A percentile compares a stretch with the other conserved stretches of the same genome.
Evolutionary conservation across 2,113 vertebrate species (phyloP).

Genomic region (Apaloderma vittatum): DNA sequence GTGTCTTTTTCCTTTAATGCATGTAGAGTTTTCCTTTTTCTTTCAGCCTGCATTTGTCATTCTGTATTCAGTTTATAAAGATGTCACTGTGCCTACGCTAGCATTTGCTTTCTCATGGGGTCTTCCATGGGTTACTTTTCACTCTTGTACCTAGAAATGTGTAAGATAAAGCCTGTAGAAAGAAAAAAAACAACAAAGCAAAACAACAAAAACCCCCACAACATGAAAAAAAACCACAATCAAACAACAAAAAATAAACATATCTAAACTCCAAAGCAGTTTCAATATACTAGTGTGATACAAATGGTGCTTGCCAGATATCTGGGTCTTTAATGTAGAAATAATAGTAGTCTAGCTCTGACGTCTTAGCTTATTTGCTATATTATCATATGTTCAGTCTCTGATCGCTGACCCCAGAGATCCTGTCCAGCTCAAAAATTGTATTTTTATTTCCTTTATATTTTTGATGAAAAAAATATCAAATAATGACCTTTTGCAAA

Average conservation of each 20-base stretch:
- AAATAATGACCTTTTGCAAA: background rate
- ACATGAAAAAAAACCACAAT: background rate
- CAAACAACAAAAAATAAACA: background rate
- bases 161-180: background rate
- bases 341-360: background rate
- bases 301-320: background rate
- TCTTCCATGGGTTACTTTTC: background rate
- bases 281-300: background rate
- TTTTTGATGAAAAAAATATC: background rate
- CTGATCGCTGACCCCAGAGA: background rate
- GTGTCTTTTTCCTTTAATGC: background rate
- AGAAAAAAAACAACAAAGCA: background rate
- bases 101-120: background rate
- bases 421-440: background rate
- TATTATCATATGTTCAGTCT: background rate
- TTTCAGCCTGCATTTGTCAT: background rate
- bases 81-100: background rate
- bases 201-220: background rate
- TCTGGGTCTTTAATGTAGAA: background rate
- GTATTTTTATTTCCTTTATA: background rate
- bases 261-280: too few species aligned
- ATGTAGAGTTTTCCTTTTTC: background rate
- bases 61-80: background rate
- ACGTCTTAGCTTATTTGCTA: background rate
- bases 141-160: background rate